Evolutionary conservation across 2,888 invertebrate species (phyloP).

Genomic region (Elaeidobius kamerunicus): DNA sequence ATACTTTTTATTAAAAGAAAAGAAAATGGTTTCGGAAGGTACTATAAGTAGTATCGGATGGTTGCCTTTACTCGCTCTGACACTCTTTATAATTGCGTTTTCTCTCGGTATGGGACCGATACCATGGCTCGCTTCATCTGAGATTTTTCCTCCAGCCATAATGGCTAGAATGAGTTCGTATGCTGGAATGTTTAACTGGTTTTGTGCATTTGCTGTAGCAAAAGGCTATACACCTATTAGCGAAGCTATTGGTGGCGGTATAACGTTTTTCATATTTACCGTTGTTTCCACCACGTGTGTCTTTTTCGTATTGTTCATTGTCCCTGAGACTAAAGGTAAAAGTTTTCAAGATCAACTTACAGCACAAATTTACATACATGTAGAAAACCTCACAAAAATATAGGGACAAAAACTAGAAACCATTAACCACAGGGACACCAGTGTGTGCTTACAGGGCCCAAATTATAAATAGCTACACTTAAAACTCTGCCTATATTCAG

Average conservation of each 20-base stretch:
- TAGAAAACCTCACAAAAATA: no score
- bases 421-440: background rate
- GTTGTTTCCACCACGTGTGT: constrained; percentile 63
- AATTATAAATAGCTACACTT: no score
- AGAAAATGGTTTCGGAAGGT: constrained; percentile 40
- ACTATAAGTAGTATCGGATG: constrained; percentile 61
- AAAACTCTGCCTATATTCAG: no score
- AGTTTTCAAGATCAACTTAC: constrained; percentile 36
- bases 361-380: constrained; percentile 2
- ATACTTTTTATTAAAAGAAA: constrained; percentile 58
- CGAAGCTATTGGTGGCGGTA: constrained; percentile 55
- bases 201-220: constrained; percentile 76
- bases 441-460: no score
- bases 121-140: constrained; percentile 84
- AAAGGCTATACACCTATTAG: constrained; percentile 64
- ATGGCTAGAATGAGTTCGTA: constrained; percentile 75
- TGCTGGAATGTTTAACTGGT: constrained; percentile 82
- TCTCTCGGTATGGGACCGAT: constrained; percentile 68
- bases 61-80: constrained; percentile 70
- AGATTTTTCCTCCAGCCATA: constrained; percentile 76
- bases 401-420: background rate
- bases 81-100: constrained; percentile 75
- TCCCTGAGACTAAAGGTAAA: constrained; percentile 47
- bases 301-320: constrained; percentile 53
- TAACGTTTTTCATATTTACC: constrained; percentile 75